A percentile compares a stretch with the other conserved stretches of the same genome.
phyloP scores from a whole-genome alignment of 2,113 vertebrate species.

The Calypte anna region DNA sequence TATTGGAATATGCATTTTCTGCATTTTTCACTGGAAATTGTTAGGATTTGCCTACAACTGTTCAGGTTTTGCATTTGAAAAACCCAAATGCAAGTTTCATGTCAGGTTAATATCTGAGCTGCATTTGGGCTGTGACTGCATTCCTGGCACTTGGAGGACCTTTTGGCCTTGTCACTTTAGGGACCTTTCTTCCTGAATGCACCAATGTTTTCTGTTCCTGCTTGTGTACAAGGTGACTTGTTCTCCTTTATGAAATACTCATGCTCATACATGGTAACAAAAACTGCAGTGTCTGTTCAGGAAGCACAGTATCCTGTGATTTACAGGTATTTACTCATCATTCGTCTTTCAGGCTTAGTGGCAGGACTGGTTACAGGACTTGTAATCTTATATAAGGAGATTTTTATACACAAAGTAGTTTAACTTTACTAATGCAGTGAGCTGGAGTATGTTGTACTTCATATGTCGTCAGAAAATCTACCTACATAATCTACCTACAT shows the following conservation, averaged over 20 bases:
- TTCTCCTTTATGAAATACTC: background rate
- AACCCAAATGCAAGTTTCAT: background rate
- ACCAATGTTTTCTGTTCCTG: background rate
- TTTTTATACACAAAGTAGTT: background rate
- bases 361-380: background rate
- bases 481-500: background rate
- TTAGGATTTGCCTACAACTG: constrained; percentile 16
- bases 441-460: background rate
- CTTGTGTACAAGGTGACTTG: background rate
- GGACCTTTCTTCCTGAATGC: background rate
- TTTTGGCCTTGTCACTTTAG: background rate
- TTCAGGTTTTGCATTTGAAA: constrained; percentile 5
- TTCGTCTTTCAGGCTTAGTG: background rate
- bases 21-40: constrained; percentile 48
- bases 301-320: background rate
- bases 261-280: background rate
- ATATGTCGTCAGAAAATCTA: background rate
- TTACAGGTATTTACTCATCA: background rate
- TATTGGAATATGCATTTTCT: background rate
- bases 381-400: background rate
- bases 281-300: background rate
- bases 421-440: background rate
- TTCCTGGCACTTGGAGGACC: background rate
- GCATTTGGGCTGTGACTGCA: background rate
- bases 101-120: background rate